Percentiles rank a stretch among this genome's conserved stretches.
These are phyloP conservation scores for Cotesia congregata DNA, from an alignment of 2,888 invertebrate genomes.

Conservation along the genomic window DNA sequence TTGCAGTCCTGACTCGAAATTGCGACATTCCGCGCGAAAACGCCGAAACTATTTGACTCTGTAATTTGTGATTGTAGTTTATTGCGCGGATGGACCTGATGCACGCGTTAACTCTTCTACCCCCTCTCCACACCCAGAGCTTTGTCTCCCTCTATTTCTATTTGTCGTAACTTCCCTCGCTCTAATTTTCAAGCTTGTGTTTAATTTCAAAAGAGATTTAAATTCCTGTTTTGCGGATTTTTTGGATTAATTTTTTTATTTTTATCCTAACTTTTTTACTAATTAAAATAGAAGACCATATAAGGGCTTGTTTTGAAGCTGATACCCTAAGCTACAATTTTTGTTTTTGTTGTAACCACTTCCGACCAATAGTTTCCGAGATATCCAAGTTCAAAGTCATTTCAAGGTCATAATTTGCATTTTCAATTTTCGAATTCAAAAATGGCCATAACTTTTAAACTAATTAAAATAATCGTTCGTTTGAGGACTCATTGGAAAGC, in stretches of 20 bases:
- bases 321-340: neutral
- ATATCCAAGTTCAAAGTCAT: neutral
- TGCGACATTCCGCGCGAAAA: conserved; percentile 69
- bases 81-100: conserved; percentile 68
- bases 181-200: conserved; percentile 30
- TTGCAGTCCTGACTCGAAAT: conserved; percentile 54
- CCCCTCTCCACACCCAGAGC: conserved; percentile 5
- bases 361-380: neutral
- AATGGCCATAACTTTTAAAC: too few species aligned
- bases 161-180: conserved; percentile 37
- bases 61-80: conserved; percentile 71
- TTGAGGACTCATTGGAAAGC: too few species aligned
- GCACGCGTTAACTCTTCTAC: conserved; percentile 41
- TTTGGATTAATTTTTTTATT: too few species aligned
- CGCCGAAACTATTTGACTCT: conserved; percentile 70
- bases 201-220: conserved; percentile 41
- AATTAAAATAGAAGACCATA: neutral
- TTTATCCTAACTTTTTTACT: neutral
- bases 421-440: too few species aligned
- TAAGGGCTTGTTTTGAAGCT: neutral
- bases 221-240: conserved; percentile 24
- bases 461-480: too few species aligned
- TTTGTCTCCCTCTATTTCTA: conserved; percentile 38
- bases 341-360: neutral
- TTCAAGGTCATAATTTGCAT: too few species aligned